Base-by-base conservation (phyloP, 2,888 invertebrate species). In the Harmothoe impar region DNA sequence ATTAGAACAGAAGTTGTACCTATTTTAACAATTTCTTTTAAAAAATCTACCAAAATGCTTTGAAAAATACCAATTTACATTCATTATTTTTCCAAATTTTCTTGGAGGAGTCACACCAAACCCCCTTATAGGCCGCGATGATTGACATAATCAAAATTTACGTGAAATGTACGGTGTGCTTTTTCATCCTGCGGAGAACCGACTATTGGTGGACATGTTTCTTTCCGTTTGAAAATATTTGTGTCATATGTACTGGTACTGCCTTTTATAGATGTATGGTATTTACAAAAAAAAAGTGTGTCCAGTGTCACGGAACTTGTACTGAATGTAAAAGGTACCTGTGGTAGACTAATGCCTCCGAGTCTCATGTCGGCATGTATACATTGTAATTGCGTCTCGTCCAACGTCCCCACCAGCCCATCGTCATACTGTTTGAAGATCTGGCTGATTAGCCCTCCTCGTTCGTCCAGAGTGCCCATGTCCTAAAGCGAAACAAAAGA, bases 261-360 rank as follows among this genome's bases (percentile, higher is more conserved):
- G 23, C n/a, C 62, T 52, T 10, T 52, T 62, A 62, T 20, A 20
- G 62, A 7, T 62, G 23, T 62, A n/a, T 62, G 17, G 31, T 7
- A 77, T 29, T 17, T 20, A 31, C 12, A 17, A 31, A 29, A 20
- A 31, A 15, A 62, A 62, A 1, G 20, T n/a, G 10, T 62, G 25
- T 3, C 20, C 5, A 5, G 62, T 25, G n/a, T 62, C 10, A 25
- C 62, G 20, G 15, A n/a, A 62, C 5, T 5, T 84, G n/a, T 12
- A 3, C 12, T 43, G 5, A n/a, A n/a, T 43, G 29, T 3, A 17
- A 54, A 12, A 52, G 29, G 0, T 91, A 95, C 95, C 94, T 95
- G 95, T 88, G 94, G 94, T 84, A 94, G 91, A 91, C 95, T 95
- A 56, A 95, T 93, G 29, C 95, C 94, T 17, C 95, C 95, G 91